Evolutionary conservation across 1,140 invertebrate genomes (phyloP).

Genomic region (Drosophila rhopaloa): DNA sequence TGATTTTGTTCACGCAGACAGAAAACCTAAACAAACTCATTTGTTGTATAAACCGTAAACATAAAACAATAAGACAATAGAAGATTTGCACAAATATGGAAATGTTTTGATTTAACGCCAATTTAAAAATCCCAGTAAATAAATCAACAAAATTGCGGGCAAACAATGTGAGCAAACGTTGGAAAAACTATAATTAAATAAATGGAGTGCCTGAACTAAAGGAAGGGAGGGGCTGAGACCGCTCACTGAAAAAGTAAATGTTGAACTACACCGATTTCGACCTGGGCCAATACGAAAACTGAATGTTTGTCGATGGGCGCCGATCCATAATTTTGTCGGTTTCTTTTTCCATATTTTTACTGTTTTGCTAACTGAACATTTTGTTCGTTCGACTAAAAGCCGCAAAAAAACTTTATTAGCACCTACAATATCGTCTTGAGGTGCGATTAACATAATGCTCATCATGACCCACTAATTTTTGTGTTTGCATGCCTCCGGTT

Average conservation of each 20-base stretch:
- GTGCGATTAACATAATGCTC: slow-evolving; percentile 45
- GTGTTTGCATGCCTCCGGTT: slow-evolving; percentile 54
- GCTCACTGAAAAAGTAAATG: slow-evolving; percentile 23
- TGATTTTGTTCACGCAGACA: slow-evolving; percentile 9
- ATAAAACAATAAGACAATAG: slow-evolving; percentile 21
- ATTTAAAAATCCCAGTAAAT: slow-evolving; percentile 47
- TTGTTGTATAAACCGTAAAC: slow-evolving; percentile 18
- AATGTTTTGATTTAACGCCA: slow-evolving; percentile 65
- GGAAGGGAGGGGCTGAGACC: neutral
- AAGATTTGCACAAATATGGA: slow-evolving; percentile 44
- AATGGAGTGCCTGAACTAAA: slow-evolving; percentile 7
- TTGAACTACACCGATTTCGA: slow-evolving; percentile 24
- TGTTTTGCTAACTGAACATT: slow-evolving; percentile 61
- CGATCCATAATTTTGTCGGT: slow-evolving; percentile 4
- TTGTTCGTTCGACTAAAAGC: slow-evolving; percentile 22
- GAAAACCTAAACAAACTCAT: slow-evolving; percentile 20
- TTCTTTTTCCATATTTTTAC: slow-evolving; percentile 53
- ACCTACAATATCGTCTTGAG: slow-evolving; percentile 50
- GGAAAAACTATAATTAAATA: slow-evolving; percentile 68
- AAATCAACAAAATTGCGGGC: slow-evolving; percentile 38
- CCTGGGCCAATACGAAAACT: slow-evolving; percentile 49
- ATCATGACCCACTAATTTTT: slow-evolving; percentile 74
- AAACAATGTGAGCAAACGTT: slow-evolving; percentile 33
- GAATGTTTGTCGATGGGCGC: slow-evolving; percentile 1
- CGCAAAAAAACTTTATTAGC: slow-evolving; percentile 62